Percentiles rank a stretch among this genome's conserved stretches.
These are phyloP conservation scores for Noctua janthina DNA, from an alignment of 2,888 invertebrate genomes.

Conservation along the genomic window DNA sequence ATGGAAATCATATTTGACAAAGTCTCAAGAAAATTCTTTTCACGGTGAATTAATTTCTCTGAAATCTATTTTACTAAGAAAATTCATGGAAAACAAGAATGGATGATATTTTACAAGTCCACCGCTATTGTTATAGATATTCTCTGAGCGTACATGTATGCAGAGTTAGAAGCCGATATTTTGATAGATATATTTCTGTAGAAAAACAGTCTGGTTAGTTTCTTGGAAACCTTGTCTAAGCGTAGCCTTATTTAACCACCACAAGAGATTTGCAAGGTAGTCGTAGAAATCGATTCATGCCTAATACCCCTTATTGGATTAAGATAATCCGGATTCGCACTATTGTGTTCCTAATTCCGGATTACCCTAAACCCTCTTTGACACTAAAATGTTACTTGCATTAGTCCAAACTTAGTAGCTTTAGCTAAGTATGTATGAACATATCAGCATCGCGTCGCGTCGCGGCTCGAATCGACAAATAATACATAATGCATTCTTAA, in stretches of 20 bases:
- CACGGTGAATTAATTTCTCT: background rate
- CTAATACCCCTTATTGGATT: conserved; percentile 15
- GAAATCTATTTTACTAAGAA: background rate
- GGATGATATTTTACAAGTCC: background rate
- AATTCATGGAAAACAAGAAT: background rate
- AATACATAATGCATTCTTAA: too few species aligned
- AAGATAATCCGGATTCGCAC: conserved; percentile 15
- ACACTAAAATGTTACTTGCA: conserved; percentile 11
- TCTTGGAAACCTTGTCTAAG: too few species aligned
- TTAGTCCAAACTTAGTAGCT: background rate
- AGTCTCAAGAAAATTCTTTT: background rate
- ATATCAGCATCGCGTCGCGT: background rate
- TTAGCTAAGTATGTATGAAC: background rate
- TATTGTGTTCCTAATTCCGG: conserved; percentile 14
- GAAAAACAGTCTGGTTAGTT: background rate
- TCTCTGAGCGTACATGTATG: background rate
- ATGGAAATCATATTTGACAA: background rate
- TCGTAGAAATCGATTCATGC: conserved; percentile 9
- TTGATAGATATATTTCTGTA: background rate
- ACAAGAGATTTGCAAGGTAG: background rate
- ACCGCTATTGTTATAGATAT: background rate
- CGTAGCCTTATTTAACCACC: background rate
- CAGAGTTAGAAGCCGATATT: background rate
- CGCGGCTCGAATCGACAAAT: too few species aligned
- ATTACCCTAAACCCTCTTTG: conserved; percentile 24